Evolutionary conservation across 2,888 invertebrate genomes (phyloP).

Genomic region (Patella caerulea): DNA sequence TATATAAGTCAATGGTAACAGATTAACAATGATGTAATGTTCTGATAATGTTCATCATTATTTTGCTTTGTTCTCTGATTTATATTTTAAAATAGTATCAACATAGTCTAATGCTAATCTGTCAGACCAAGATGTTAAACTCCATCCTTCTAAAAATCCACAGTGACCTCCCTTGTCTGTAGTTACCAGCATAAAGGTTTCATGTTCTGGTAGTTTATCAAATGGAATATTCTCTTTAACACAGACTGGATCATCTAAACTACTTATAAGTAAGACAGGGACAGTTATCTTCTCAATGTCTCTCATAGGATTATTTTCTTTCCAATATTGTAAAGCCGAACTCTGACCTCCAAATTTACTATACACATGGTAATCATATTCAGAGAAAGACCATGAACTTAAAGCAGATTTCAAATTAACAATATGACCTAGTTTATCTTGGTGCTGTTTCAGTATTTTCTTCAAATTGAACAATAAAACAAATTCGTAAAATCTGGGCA

Average conservation of each 20-base stretch:
- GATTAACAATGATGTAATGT: no score
- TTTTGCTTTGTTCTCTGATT: neutral
- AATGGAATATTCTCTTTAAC: slow-evolving; percentile 36
- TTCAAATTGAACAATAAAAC: slow-evolving; percentile 30
- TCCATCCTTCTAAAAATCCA: neutral
- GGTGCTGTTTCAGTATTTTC: slow-evolving; percentile 33
- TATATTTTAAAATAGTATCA: slow-evolving; percentile 1
- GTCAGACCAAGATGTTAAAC: neutral
- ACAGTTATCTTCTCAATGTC: slow-evolving; percentile 43
- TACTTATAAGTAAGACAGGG: slow-evolving; percentile 46
- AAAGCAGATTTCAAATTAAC: slow-evolving; percentile 36
- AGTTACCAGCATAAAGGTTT: neutral
- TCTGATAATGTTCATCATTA: no score
- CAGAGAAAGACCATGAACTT: slow-evolving; percentile 23
- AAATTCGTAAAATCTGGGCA: slow-evolving; percentile 26
- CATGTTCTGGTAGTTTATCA: slow-evolving; percentile 32
- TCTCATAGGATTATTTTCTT: slow-evolving; percentile 48
- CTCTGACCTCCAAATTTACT: slow-evolving; percentile 32
- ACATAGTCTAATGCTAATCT: neutral
- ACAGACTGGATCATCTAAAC: slow-evolving; percentile 49
- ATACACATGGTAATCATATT: slow-evolving; percentile 35
- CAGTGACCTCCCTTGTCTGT: slow-evolving; percentile 1
- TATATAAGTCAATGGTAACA: no score
- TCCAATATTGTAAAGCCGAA: slow-evolving; percentile 43
- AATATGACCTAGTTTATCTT: slow-evolving; percentile 24